These are phyloP conservation scores for Echiichthys vipera DNA, from an alignment of 2,797 vertebrate genomes.

Conservation along the genomic window DNA sequence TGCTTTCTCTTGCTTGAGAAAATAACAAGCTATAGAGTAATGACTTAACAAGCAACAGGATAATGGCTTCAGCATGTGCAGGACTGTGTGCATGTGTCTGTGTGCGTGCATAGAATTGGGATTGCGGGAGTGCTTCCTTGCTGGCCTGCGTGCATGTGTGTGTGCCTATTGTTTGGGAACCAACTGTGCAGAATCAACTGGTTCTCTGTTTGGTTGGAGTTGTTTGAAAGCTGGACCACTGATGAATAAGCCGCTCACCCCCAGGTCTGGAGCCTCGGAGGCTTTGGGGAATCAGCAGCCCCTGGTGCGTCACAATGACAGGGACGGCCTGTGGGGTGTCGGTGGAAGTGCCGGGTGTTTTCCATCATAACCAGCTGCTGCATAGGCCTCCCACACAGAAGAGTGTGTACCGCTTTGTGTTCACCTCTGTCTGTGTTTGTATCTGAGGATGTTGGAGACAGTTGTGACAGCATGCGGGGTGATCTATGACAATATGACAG, in stretches of 20 bases:
- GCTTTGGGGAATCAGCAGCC: constrained; percentile 57
- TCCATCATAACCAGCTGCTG: constrained; percentile 81
- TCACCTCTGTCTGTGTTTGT: constrained; percentile 53
- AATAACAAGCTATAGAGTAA: constrained; percentile 87
- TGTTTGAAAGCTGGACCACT: constrained; percentile 75
- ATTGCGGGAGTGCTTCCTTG: constrained; percentile 53
- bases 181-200: constrained; percentile 69
- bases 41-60: constrained; percentile 87
- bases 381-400: constrained; percentile 70
- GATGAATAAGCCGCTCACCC: constrained; percentile 64
- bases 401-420: constrained; percentile 19
- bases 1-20: constrained; percentile 85
- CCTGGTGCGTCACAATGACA: constrained; percentile 69
- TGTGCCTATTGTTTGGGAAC: constrained; percentile 74
- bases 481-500: constrained; percentile 57
- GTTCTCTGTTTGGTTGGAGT: constrained; percentile 64
- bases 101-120: constrained; percentile 59
- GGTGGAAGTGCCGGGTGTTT: constrained; percentile 74
- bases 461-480: constrained; percentile 15
- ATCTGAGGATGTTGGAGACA: constrained; percentile 35
- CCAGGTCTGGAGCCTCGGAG: constrained; percentile 53
- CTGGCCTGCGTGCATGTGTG: constrained; percentile 42
- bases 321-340: constrained; percentile 66
- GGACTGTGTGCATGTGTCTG: constrained; percentile 60
- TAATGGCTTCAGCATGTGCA: constrained; percentile 87